Conservation (phyloP, 2,888 invertebrate genomes). For the Trisateles emortualis region DNA sequence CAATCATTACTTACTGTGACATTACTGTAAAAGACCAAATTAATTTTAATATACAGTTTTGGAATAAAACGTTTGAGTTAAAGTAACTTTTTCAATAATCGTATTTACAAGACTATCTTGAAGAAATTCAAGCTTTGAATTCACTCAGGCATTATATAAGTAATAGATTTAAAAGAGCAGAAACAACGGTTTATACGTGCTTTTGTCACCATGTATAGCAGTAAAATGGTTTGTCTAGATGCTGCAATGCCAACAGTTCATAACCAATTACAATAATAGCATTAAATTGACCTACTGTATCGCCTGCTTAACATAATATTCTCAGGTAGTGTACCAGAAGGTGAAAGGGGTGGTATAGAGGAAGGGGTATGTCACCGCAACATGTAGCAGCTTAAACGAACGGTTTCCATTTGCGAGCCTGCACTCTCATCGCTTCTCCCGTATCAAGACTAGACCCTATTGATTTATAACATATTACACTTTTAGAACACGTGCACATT, state of each 20-base stretch:
- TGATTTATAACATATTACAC: conserved; percentile 23
- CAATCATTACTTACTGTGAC: no score
- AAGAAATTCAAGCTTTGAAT: no score
- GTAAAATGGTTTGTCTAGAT: no score
- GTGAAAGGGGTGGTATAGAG: neutral
- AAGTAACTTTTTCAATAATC: no score
- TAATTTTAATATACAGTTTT: no score
- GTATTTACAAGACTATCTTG: no score
- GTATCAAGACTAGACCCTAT: conserved; percentile 23
- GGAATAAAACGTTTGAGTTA: no score
- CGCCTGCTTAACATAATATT: neutral
- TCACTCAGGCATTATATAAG: no score
- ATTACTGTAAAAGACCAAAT: no score
- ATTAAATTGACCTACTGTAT: conserved; percentile 4
- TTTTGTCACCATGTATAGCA: no score
- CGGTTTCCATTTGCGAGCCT: conserved; percentile 36
- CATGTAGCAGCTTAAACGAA: conserved; percentile 34
- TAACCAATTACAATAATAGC: neutral
- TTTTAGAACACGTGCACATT: neutral
- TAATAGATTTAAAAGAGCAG: no score
- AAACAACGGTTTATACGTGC: no score
- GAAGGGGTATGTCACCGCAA: conserved; percentile 24
- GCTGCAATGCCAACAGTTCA: neutral
- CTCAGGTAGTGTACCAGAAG: conserved; percentile 1
- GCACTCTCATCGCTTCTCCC: conserved; percentile 9